Base-by-base conservation (phyloP, 2,888 invertebrate species). In the Crepidodera aurea region DNA sequence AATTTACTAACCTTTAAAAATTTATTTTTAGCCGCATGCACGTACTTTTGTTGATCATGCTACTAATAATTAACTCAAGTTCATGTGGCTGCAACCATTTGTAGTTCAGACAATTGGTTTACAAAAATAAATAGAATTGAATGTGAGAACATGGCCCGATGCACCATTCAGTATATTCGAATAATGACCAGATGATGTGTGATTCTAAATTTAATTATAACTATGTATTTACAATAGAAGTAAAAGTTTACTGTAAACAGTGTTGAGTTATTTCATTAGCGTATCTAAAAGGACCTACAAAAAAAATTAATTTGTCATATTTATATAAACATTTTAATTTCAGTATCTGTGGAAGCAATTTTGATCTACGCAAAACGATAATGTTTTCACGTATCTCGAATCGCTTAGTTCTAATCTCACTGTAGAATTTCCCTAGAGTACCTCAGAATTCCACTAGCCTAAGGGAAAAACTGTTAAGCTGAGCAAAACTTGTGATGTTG, bases 61-160 rank as follows among this genome's bases (percentile, higher is more conserved):
- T 46, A 34, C n/a, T 34, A 55, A 19, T 48, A 57, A 48, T 56
- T 56, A 39, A 56, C 56, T 57, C 56, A 57, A 57, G 56, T 57
- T 57, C 48, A 57, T 48, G 51, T 54, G 29, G 27, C 16, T 48
- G 22, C 46, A 56, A 22, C 19, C 22, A 46, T 56, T 56, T 37
- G 56, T 37, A 44, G 25, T 29, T 40, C 25, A 27, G 25, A 22
- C 53, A 53, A 40, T 42, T 42, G 42, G 29, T 42, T 54, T 53
- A 40, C 32, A 50, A 29, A 50, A 50, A 22, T 32, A 51, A 51
- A 34, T 34, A 19, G 19, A 34, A 56, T 18, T 40, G 40, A 40
- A 40, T 37, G 37, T 37, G 37, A 37, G 37, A 37, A 51, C 32
- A 50, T 22, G 39, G 39, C 51, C 37, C 37, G 25, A 12, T 19